Base-by-base conservation (phyloP, 2,888 invertebrate genomes). In the Oscheius myriophilus region DNA sequence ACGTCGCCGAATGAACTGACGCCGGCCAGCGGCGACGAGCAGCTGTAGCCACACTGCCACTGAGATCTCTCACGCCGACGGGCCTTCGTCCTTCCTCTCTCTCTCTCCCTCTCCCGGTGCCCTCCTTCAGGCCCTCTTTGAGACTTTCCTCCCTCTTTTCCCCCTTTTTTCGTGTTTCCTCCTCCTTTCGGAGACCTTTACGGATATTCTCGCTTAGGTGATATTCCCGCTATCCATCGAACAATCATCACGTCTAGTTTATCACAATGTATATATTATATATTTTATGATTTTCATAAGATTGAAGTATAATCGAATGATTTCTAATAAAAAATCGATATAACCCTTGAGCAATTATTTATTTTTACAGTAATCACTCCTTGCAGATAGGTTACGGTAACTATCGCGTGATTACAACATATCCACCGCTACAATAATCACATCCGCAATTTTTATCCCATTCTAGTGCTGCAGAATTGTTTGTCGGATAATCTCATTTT, bases 1-100 rank as follows among this genome's bases (percentile, higher is more conserved):
- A 80, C 80, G 2, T 80, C 80, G 25, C 80, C 80, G 1, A 75
- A 73, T 63, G 80, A 80, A 64, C 64, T 80, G 65, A 80, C 80
- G 16, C 80, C 80, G 16, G 79, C 75, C 12, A 73, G 72, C 14
- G 80, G 78, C 2, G 80, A 80, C 58, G 80, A 80, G 55, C 74
- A 71, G 64, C 69, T 80, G 12, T 79, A 68, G 64, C 23, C 3
- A 12, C 41, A 12, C 26, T 12, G 12, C 61, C 23, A 21, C 14
- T 11, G 57, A 41, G 57, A 57, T 57, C 57, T 57, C 57, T 18
- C 57, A 33, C n/a, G 33, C 33, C 33, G 33, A 33, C 33, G 33
- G 33, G 33, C 33, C 33, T n/a, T n/a, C n/a, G n/a, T n/a, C n/a
- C n/a, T n/a, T n/a, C n/a, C 12, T 41, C 18, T 18, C 6, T 25